Conservation (phyloP, 2,113 vertebrate genomes). For the Podarcis raffonei region DNA sequence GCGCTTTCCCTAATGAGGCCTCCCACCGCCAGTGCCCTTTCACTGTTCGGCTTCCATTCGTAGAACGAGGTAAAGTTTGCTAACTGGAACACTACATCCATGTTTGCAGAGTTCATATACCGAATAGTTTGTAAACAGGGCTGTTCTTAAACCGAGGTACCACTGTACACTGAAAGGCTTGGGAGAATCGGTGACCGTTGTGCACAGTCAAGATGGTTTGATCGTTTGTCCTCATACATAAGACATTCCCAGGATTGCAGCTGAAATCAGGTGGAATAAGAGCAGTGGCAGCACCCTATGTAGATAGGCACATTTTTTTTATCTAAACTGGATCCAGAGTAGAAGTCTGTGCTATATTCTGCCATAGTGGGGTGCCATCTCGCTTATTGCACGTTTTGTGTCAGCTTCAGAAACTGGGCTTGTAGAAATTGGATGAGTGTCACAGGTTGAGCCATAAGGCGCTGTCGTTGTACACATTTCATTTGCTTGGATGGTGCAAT, state of each 20-base stretch:
- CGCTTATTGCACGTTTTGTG: background rate
- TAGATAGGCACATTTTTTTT: background rate
- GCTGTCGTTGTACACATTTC: background rate
- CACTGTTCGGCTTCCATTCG: too few relatives aligned
- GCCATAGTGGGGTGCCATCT: background rate
- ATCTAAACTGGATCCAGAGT: background rate
- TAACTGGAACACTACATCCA: too few relatives aligned
- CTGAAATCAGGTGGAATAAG: background rate
- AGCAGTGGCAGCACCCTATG: background rate
- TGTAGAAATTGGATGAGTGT: rapidly evolving
- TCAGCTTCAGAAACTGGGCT: slow-evolving; percentile 22
- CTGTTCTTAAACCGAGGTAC: too few relatives aligned
- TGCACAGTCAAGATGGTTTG: background rate
- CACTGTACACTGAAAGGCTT: background rate
- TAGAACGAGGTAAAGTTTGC: too few relatives aligned
- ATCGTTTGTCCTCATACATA: background rate
- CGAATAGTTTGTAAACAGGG: too few relatives aligned
- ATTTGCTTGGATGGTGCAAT: background rate
- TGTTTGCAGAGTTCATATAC: too few relatives aligned
- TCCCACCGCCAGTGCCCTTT: too few relatives aligned
- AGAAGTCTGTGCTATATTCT: background rate
- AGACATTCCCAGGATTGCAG: background rate
- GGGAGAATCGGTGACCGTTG: background rate
- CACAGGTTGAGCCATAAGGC: background rate
- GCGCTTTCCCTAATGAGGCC: too few relatives aligned